Evolutionary conservation across 2,797 vertebrate genomes (phyloP).

Genomic region (Neosalanx taihuensis): DNA sequence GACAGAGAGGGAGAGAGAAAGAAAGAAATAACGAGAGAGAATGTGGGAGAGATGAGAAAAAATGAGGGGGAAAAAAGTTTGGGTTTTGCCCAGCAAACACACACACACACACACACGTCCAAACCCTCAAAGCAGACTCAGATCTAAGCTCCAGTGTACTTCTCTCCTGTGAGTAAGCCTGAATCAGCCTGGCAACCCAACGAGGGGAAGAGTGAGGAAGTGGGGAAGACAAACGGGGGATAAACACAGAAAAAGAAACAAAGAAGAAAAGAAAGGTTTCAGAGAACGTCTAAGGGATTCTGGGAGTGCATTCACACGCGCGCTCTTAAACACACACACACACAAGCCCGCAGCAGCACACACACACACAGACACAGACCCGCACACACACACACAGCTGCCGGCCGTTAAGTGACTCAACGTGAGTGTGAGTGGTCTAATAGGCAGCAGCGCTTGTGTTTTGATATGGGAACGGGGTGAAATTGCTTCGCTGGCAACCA

Average conservation of each 20-base stretch:
- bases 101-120: too few relatives aligned
- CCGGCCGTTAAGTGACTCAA: slow-evolving; percentile 47
- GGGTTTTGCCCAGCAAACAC: too few relatives aligned
- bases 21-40: background rate
- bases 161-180: background rate
- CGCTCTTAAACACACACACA: slow-evolving; percentile 10
- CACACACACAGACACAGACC: slow-evolving; percentile 4
- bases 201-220: background rate
- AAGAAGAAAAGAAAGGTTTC: background rate
- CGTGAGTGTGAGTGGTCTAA: slow-evolving; percentile 46
- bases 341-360: slow-evolving; percentile 14
- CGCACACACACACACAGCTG: background rate
- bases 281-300: too few relatives aligned
- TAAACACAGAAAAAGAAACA: slow-evolving; percentile 13
- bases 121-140: too few relatives aligned
- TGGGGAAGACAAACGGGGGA: slow-evolving; percentile 12
- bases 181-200: background rate
- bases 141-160: too few relatives aligned
- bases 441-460: slow-evolving; percentile 42
- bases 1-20: slow-evolving; percentile 5
- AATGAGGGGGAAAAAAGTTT: background rate
- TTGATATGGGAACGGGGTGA: slow-evolving; percentile 39
- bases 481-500: slow-evolving; percentile 31
- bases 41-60: background rate
- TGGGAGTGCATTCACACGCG: background rate